Base-by-base conservation (phyloP, 2,888 invertebrate genomes). In the Anarsia innoxiella region DNA sequence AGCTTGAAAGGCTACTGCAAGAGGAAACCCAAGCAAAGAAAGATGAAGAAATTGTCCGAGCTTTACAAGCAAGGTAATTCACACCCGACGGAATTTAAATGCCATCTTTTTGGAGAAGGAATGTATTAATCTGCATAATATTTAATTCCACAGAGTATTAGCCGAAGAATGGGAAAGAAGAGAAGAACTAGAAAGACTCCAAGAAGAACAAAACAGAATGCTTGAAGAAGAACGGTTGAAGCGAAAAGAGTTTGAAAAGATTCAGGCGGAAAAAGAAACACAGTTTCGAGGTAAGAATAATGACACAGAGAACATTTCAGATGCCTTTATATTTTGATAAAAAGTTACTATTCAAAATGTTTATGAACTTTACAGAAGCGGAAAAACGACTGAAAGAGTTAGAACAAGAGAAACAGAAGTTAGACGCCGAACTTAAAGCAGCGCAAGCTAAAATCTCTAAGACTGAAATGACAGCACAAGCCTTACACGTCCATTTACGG, bases 121-220 rank as follows among this genome's bases (percentile, higher is more conserved):
- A 8, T 19, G 19, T 8, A n/a, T 8, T 19, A 19, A 19, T 19
- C 19, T 3, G 3, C 8, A 19, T 8, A 5, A 2, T 25, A 9
- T 25, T 25, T 25, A 3, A 25, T 25, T 25, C 15, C 41, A 25
- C 48, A 87, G 88, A 49, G 91, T 94, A 31, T 73, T 94, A 48
- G 88, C 91, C 33, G 94, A 94, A 75, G 94, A 94, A 80, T 93
- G 93, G 92, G 93, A 93, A 53, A 91, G 90, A 59, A 74, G 93
- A 46, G 93, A 93, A 62, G 92, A 94, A 65, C 65, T 94, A 46
- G 94, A 94, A 71, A 84, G 88, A 48, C 74, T 94, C n/a, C 93
- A 94, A 68, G 88, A 88, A 56, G 93, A 94, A 67, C 93, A 94
- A 58, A 87, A 88, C 47, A 74, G 87, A 58, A 84, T 93, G 57